These are phyloP conservation scores for Nasonia giraulti DNA, from an alignment of 1,140 invertebrate species.

Conservation along the genomic window DNA sequence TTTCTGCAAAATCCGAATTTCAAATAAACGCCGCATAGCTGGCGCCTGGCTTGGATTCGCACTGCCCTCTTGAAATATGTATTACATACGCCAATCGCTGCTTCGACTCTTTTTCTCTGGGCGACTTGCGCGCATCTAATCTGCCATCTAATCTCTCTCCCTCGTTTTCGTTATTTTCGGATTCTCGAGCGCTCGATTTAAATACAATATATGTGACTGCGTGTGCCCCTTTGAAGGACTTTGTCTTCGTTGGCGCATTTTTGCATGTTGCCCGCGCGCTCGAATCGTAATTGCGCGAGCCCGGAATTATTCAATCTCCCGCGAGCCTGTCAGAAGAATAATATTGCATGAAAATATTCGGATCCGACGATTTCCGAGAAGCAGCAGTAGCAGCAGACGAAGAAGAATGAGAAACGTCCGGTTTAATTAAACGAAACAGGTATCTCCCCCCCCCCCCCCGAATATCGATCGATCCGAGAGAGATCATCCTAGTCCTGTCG, in stretches of 20 bases:
- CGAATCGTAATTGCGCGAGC: slow-evolving; percentile 25
- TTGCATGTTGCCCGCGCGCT: neutral
- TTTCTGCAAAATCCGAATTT: slow-evolving; percentile 44
- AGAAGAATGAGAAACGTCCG: neutral
- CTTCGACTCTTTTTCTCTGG: neutral
- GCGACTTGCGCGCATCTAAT: slow-evolving; percentile 25
- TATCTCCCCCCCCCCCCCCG: slow-evolving; percentile 17
- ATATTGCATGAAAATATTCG: neutral
- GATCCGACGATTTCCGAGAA: neutral
- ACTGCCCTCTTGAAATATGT: slow-evolving; percentile 33
- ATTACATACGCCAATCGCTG: slow-evolving; percentile 36
- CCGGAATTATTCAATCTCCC: neutral
- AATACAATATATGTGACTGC: slow-evolving; percentile 51
- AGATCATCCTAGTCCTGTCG: slow-evolving; percentile 15
- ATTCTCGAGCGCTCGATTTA: slow-evolving; percentile 51
- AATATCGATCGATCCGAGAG: slow-evolving; percentile 34
- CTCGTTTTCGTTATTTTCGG: slow-evolving; percentile 29
- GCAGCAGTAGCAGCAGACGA: no score
- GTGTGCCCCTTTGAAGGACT: slow-evolving; percentile 26
- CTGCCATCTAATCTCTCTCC: slow-evolving; percentile 31
- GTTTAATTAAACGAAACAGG: slow-evolving; percentile 40
- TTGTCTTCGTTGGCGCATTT: slow-evolving; percentile 23
- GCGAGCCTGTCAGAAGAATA: neutral
- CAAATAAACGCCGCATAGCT: slow-evolving; percentile 30
- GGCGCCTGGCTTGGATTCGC: slow-evolving; percentile 33